phyloP scores from a whole-genome alignment of 2,797 vertebrate genomes.

The Cichlasoma orientale region DNA sequence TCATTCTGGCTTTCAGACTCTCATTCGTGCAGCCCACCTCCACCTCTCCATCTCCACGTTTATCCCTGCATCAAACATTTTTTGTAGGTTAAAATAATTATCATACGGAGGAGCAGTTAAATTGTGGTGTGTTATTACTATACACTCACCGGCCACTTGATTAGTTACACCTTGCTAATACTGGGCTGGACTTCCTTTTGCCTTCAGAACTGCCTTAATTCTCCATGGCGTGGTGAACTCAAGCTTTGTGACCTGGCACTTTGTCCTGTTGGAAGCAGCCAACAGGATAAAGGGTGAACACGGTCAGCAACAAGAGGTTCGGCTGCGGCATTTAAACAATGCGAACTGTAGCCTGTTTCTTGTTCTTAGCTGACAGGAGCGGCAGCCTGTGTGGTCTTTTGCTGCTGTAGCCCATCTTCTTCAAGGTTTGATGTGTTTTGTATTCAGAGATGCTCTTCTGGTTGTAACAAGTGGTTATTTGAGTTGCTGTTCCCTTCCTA shows the following conservation, averaged over 20 bases:
- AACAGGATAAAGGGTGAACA: no score
- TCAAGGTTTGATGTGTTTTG: fast-evolving
- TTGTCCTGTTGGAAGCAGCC: no score
- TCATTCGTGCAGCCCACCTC: background rate
- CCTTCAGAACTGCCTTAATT: no score
- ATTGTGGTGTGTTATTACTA: background rate
- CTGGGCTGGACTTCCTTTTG: no score
- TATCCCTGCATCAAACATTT: no score
- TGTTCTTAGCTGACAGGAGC: background rate
- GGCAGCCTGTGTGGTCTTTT: background rate
- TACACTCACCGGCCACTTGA: background rate
- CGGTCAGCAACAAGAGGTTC: no score
- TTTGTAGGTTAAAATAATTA: no score
- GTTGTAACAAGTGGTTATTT: background rate
- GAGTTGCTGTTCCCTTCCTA: background rate
- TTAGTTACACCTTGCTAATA: background rate
- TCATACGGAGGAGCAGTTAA: background rate
- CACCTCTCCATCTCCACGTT: no score
- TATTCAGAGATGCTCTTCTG: background rate
- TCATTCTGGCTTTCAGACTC: background rate
- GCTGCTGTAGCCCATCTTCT: background rate
- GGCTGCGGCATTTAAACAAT: no score
- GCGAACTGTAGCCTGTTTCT: background rate
- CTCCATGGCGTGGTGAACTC: no score
- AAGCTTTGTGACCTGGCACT: no score